Conservation (phyloP, 2,113 vertebrate genomes). For the Empidonax traillii region DNA sequence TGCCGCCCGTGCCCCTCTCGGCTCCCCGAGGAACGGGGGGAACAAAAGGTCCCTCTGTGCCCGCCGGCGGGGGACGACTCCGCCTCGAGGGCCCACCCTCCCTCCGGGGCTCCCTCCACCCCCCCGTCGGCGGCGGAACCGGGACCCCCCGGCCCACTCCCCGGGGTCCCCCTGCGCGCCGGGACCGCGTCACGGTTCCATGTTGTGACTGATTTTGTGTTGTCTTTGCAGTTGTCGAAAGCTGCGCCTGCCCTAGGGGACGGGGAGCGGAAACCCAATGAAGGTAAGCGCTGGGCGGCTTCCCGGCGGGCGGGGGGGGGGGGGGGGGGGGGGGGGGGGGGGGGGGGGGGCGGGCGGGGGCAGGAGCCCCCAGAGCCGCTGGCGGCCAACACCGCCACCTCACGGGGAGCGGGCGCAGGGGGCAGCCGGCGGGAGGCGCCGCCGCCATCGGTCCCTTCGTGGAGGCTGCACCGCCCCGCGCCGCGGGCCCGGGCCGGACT, state of each 20-base stretch:
- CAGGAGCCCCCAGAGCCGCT: background rate
- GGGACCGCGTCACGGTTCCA: background rate
- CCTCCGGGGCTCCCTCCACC: background rate
- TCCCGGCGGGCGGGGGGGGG: background rate
- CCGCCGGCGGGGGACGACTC: background rate
- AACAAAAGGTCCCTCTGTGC: slow-evolving; percentile 27
- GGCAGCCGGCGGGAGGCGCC: background rate
- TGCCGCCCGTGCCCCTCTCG: background rate
- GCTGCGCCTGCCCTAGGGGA: slow-evolving; percentile 75
- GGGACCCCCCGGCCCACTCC: background rate
- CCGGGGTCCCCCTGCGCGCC: background rate
- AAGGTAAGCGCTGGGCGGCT: slow-evolving; percentile 69
- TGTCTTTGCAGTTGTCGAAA: slow-evolving; percentile 75
- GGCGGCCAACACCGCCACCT: slow-evolving; percentile 14
- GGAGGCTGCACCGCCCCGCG: background rate
- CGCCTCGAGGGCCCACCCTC: background rate
- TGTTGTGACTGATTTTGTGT: slow-evolving; percentile 38
- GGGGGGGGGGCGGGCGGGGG: background rate
- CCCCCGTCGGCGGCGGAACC: background rate
- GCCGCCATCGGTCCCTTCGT: background rate
- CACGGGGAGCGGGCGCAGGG: background rate
- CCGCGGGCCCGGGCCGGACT: background rate
- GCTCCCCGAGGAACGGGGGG: background rate
- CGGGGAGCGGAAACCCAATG: slow-evolving; percentile 68
- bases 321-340: background rate